Conservation (phyloP, 2,888 invertebrate species). For the Heteropelma amictum region DNA sequence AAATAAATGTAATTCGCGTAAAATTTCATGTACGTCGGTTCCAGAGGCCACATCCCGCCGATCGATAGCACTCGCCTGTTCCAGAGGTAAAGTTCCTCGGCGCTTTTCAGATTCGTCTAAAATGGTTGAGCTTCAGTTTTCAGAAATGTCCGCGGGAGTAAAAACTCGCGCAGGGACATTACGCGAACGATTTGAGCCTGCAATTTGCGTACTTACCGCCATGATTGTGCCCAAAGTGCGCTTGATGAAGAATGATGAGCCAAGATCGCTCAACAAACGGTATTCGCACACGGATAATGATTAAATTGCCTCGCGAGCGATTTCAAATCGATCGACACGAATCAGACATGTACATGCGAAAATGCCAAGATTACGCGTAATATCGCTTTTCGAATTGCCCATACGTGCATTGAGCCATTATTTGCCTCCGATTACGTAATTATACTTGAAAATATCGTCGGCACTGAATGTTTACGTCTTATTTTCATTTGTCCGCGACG, state of each 20-base stretch:
- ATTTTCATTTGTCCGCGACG: not conserved
- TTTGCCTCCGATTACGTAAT: no score
- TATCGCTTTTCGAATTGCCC: not conserved
- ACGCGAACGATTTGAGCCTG: not conserved
- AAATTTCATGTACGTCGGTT: constrained; percentile 1
- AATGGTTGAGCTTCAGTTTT: not conserved
- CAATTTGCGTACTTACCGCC: not conserved
- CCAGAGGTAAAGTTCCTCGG: constrained; percentile 24
- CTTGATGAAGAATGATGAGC: not conserved
- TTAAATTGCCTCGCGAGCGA: not conserved
- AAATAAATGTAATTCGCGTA: constrained; percentile 28
- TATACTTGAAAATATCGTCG: no score
- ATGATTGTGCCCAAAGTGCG: not conserved
- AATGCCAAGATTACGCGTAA: not conserved
- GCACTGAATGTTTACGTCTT: no score
- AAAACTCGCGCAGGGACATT: not conserved
- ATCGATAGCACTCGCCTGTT: constrained; percentile 29
- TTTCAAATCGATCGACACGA: not conserved
- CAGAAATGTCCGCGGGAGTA: not conserved
- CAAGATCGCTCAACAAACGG: not conserved
- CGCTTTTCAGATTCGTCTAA: no score
- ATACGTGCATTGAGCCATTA: no score
- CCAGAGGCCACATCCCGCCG: constrained; percentile 30
- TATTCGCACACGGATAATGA: not conserved
- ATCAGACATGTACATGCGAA: not conserved